These are phyloP conservation scores for Galendromus occidentalis DNA, from an alignment of 1,140 invertebrate species.

Conservation along the genomic window DNA sequence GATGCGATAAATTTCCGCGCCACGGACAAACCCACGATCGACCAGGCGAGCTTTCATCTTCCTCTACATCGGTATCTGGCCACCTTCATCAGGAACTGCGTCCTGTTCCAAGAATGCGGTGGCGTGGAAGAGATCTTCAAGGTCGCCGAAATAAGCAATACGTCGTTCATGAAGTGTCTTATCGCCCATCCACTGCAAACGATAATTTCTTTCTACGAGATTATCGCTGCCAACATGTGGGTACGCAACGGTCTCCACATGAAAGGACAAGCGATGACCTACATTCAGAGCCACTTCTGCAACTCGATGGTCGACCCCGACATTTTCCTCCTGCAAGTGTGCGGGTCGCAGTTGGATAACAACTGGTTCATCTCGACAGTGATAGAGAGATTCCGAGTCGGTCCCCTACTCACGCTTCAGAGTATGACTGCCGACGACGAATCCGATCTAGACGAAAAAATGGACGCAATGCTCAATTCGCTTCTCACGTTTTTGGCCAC, in stretches of 20 bases:
- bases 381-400: slow-evolving; percentile 65
- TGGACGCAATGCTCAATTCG: slow-evolving; percentile 73
- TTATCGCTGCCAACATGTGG: slow-evolving; percentile 67
- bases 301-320: slow-evolving; percentile 95
- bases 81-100: slow-evolving; percentile 71
- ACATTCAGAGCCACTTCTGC: slow-evolving; percentile 93
- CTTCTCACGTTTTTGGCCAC: slow-evolving; percentile 73
- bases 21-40: slow-evolving; percentile 48
- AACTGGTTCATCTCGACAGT: slow-evolving; percentile 65
- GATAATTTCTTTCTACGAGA: slow-evolving; percentile 70
- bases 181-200: slow-evolving; percentile 44
- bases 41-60: slow-evolving; percentile 81
- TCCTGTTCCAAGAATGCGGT: slow-evolving; percentile 55
- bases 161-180: neutral
- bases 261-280: slow-evolving; percentile 94
- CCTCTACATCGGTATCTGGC: slow-evolving; percentile 84
- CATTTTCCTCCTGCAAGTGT: slow-evolving; percentile 76
- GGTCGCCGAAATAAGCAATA: slow-evolving; percentile 42
- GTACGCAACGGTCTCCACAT: slow-evolving; percentile 90
- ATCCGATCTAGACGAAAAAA: slow-evolving; percentile 4
- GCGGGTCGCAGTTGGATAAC: slow-evolving; percentile 62
- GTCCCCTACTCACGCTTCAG: neutral
- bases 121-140: slow-evolving; percentile 37
- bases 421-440: neutral
- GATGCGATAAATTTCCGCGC: slow-evolving; percentile 51